Percentiles rank a stretch among this genome's conserved stretches.
Evolutionary conservation across 2,113 vertebrate species (phyloP).

Genomic region (Rhagologus leucostigma): DNA sequence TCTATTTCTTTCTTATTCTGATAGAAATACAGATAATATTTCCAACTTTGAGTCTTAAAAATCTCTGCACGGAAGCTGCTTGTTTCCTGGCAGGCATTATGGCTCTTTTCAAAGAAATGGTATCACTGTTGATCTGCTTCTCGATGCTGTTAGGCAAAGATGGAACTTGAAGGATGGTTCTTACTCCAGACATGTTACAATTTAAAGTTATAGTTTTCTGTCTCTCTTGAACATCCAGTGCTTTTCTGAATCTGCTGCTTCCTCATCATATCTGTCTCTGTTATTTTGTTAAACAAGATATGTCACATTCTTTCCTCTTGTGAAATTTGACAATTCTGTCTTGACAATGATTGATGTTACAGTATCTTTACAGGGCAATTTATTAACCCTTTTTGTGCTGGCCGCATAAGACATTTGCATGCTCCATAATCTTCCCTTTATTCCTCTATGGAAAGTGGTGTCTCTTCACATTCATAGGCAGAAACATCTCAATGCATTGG

Average conservation of each 20-base stretch:
- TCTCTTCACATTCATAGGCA: neutral
- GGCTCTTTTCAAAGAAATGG: neutral
- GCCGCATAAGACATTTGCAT: neutral
- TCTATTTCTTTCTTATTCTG: neutral
- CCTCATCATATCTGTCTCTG: neutral
- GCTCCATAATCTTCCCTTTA: neutral
- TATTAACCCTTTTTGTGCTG: neutral
- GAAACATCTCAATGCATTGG: neutral
- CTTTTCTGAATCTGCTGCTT: neutral
- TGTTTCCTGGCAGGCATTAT: neutral
- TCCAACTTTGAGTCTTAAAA: neutral
- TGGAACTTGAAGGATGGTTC: neutral
- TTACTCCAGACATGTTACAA: neutral
- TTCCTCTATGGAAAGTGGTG: neutral
- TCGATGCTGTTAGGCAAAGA: neutral
- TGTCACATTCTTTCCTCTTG: neutral
- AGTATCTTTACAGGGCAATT: neutral
- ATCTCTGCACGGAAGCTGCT: neutral
- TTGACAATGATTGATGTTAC: neutral
- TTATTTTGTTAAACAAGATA: neutral
- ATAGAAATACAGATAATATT: neutral
- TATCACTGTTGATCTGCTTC: neutral
- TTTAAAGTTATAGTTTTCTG: neutral
- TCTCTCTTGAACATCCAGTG: neutral
- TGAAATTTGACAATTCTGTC: neutral